Evolutionary conservation across 2,113 vertebrate genomes (phyloP).

Genomic region (Circaetus gallicus): DNA sequence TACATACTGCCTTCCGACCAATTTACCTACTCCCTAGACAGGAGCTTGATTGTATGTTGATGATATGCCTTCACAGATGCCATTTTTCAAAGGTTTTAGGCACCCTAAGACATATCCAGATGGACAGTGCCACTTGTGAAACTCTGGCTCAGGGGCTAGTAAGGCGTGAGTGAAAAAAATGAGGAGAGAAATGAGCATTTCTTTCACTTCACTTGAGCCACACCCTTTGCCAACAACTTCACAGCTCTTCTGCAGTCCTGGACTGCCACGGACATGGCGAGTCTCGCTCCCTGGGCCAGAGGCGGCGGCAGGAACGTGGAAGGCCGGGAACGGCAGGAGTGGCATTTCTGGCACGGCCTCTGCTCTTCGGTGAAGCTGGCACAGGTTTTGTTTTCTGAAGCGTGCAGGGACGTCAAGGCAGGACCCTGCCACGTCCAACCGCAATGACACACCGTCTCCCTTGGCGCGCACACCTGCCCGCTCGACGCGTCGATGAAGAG

Average conservation of each 20-base stretch:
- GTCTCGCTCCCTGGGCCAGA: fast-evolving
- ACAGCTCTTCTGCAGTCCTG: not conserved
- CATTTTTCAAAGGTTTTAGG: not conserved
- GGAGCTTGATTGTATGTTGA: not conserved
- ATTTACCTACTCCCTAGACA: not conserved
- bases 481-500: too few species aligned
- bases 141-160: not conserved
- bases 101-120: not conserved
- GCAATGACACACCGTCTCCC: not conserved
- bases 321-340: not conserved
- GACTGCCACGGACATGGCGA: fast-evolving
- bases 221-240: not conserved
- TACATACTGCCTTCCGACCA: not conserved
- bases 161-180: not conserved
- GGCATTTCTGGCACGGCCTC: not conserved
- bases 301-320: not conserved
- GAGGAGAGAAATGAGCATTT: not conserved
- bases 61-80: not conserved
- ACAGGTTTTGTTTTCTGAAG: not conserved
- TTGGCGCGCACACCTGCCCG: not conserved
- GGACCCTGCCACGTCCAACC: not conserved
- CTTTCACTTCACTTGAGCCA: not conserved
- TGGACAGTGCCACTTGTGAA: not conserved
- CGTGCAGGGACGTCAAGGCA: fast-evolving
- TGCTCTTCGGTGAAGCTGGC: not conserved